Evolutionary conservation across 2,797 vertebrate genomes (phyloP).

Genomic region (Rhynchonycteris naso): DNA sequence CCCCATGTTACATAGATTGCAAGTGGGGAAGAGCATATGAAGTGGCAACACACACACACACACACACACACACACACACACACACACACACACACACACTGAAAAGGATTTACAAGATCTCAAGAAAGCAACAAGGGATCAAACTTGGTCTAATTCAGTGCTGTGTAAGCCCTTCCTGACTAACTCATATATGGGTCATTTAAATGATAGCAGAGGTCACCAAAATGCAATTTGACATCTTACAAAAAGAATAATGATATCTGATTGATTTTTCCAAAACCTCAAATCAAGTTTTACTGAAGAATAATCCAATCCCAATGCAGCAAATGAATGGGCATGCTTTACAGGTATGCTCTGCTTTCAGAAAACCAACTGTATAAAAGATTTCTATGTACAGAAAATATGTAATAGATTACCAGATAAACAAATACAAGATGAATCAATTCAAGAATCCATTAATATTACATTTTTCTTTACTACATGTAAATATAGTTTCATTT

Average conservation of each 20-base stretch:
- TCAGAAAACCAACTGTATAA: slow-evolving; percentile 32
- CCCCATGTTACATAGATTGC: neutral
- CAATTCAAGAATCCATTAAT: slow-evolving; percentile 8
- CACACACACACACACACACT: neutral
- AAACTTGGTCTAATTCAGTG: neutral
- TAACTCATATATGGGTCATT: neutral
- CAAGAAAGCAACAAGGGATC: neutral
- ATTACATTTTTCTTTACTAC: neutral
- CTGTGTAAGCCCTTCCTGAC: neutral
- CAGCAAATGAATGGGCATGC: slow-evolving; percentile 45
- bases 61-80: neutral
- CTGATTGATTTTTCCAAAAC: slow-evolving; percentile 61
- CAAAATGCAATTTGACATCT: slow-evolving; percentile 52
- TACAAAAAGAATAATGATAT: slow-evolving; percentile 51
- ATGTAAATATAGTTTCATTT: neutral
- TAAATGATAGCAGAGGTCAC: slow-evolving; percentile 32
- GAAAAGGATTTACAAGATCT: neutral
- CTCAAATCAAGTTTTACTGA: slow-evolving; percentile 54
- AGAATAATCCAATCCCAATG: slow-evolving; percentile 46
- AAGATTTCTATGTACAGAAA: neutral
- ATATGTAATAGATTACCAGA: neutral
- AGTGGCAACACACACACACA: neutral
- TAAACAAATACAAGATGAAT: slow-evolving; percentile 33
- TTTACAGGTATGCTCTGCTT: slow-evolving; percentile 35
- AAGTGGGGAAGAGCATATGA: neutral